Evolutionary conservation across 2,797 vertebrate species (phyloP).

Genomic region (Pogonophryne albipinna): DNA sequence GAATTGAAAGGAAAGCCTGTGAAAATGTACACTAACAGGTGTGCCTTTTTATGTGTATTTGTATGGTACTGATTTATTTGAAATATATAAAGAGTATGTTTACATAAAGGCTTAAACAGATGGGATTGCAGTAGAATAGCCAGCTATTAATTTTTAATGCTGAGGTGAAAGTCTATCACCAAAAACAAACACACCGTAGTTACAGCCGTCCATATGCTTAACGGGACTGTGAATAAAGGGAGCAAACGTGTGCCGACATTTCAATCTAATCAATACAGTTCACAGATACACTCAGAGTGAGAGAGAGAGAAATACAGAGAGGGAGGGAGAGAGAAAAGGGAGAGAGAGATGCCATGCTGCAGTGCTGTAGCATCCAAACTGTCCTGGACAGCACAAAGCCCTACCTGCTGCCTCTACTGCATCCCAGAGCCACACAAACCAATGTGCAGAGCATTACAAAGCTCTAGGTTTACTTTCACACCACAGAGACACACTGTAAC

Average conservation of each 20-base stretch:
- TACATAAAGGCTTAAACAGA: not conserved
- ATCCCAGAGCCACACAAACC: slow-evolving; percentile 39
- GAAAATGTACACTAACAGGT: slow-evolving; percentile 10
- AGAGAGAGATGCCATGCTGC: slow-evolving; percentile 69
- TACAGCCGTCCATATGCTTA: slow-evolving; percentile 25
- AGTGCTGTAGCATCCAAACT: slow-evolving; percentile 72
- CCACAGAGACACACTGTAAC: not conserved
- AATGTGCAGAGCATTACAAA: slow-evolving; percentile 37
- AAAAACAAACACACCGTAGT: slow-evolving; percentile 51
- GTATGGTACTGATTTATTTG: too few species aligned
- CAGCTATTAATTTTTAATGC: slow-evolving; percentile 58
- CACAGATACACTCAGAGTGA: slow-evolving; percentile 43
- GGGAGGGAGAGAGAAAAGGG: slow-evolving; percentile 17
- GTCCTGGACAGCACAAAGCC: slow-evolving; percentile 61
- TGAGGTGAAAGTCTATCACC: slow-evolving; percentile 47
- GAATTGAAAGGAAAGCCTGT: not conserved
- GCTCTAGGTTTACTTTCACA: not conserved
- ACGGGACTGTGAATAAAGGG: slow-evolving; percentile 21
- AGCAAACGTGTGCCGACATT: slow-evolving; percentile 46
- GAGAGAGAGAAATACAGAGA: not conserved
- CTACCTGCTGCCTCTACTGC: slow-evolving; percentile 53
- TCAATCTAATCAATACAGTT: slow-evolving; percentile 42
- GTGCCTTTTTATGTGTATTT: not conserved
- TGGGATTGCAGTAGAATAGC: slow-evolving; percentile 14
- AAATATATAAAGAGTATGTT: not conserved